Evolutionary conservation across 2,888 invertebrate species (phyloP).

Genomic region (Rhingia campestris): DNA sequence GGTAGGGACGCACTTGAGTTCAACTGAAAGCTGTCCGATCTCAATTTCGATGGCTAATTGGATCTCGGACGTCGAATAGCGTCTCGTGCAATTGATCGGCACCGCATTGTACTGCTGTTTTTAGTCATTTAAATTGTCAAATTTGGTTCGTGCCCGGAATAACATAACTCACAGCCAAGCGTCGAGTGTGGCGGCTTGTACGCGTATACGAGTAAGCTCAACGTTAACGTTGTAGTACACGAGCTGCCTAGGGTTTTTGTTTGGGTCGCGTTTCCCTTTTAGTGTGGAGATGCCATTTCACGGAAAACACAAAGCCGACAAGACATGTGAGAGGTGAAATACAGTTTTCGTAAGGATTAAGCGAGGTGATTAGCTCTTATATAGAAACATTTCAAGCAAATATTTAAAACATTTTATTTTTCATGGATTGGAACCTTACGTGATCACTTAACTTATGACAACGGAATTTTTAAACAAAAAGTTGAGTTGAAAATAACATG

Average conservation of each 20-base stretch:
- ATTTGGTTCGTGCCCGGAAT: conserved; percentile 71
- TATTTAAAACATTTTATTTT: neutral
- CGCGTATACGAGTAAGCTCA: conserved; percentile 32
- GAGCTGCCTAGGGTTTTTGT: neutral
- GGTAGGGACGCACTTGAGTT: conserved; percentile 25
- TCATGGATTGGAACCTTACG: too few species aligned
- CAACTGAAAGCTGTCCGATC: conserved; percentile 63
- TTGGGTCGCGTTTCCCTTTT: conserved; percentile 23
- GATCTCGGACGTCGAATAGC: conserved; percentile 60
- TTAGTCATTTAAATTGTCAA: conserved; percentile 72
- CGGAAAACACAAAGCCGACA: conserved; percentile 34
- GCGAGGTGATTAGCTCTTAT: conserved; percentile 16
- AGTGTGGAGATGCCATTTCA: conserved; percentile 43
- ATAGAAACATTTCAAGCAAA: conserved; percentile 13
- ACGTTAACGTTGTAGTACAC: conserved; percentile 19
- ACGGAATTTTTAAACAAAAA: too few species aligned
- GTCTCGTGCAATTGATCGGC: conserved; percentile 60
- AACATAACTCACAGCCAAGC: conserved; percentile 35
- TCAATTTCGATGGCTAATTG: conserved; percentile 73
- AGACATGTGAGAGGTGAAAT: conserved; percentile 33
- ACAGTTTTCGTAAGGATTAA: conserved; percentile 15
- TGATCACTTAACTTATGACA: too few species aligned
- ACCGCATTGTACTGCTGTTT: conserved; percentile 70
- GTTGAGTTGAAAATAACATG: too few species aligned
- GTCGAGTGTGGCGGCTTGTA: conserved; percentile 42